phyloP scores from a whole-genome alignment of 1,140 invertebrate genomes.

The Palaemon carinicauda region DNA sequence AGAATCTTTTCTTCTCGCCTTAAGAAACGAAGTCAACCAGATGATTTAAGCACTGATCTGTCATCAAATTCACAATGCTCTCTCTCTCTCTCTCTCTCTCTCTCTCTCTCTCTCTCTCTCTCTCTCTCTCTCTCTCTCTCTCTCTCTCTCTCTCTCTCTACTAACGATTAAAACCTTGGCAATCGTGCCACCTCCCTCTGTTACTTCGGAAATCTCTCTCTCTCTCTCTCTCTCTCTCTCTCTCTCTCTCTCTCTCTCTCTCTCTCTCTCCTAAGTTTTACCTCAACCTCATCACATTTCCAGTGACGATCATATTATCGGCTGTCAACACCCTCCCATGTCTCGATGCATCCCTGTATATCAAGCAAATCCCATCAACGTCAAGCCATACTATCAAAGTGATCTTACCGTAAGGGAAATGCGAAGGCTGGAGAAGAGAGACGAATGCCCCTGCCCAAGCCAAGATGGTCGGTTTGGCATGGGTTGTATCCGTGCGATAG shows the following conservation, averaged over 20 bases:
- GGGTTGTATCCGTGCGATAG: conserved; percentile 24
- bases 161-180: too few relatives aligned
- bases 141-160: background rate
- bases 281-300: too few relatives aligned
- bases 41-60: too few relatives aligned
- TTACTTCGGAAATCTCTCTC: background rate
- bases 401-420: conserved; percentile 28
- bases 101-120: conserved; percentile 16
- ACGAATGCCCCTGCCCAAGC: conserved; percentile 38
- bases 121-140: conserved; percentile 16
- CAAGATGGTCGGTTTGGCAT: conserved; percentile 28
- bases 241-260: conserved; percentile 14
- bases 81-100: background rate
- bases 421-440: conserved; percentile 16
- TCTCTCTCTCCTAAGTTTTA: background rate
- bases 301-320: too few relatives aligned
- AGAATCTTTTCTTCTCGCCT: too few relatives aligned
- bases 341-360: too few relatives aligned
- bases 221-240: conserved; percentile 14
- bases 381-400: too few relatives aligned
- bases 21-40: too few relatives aligned
- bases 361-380: too few relatives aligned
- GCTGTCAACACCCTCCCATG: too few relatives aligned
- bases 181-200: background rate
- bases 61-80: too few relatives aligned